phyloP scores from a whole-genome alignment of 2,797 vertebrate species.

The Molossus alvarezi region DNA sequence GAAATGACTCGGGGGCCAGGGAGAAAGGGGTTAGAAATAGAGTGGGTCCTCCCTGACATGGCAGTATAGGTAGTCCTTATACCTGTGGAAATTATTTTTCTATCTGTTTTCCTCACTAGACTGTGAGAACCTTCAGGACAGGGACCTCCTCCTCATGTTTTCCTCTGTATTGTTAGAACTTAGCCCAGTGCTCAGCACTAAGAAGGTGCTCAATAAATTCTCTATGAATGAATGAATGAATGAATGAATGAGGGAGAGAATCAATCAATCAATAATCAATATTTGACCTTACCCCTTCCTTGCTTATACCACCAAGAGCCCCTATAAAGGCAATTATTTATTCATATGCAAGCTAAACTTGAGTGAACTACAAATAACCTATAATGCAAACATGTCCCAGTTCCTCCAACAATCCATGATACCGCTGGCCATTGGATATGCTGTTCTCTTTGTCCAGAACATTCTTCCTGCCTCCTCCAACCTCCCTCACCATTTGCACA shows the following conservation, averaged over 20 bases:
- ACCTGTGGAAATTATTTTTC: neutral
- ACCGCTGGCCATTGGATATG: neutral
- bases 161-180: neutral
- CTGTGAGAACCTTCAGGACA: neutral
- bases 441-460: slow-evolving; percentile 1
- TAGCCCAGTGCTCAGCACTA: neutral
- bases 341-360: neutral
- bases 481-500: neutral
- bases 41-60: neutral
- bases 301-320: neutral
- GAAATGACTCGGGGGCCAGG: neutral
- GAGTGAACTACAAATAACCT: neutral
- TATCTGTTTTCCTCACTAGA: neutral
- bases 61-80: neutral
- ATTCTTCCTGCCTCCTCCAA: neutral
- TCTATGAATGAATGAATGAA: neutral
- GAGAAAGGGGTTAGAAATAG: neutral
- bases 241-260: neutral
- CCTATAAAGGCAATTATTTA: neutral
- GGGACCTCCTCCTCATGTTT: neutral
- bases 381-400: neutral
- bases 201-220: neutral
- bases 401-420: neutral
- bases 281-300: neutral
- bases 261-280: neutral